These are phyloP conservation scores for Hiodon alosoides DNA, from an alignment of 2,113 vertebrate species.

Conservation along the genomic window DNA sequence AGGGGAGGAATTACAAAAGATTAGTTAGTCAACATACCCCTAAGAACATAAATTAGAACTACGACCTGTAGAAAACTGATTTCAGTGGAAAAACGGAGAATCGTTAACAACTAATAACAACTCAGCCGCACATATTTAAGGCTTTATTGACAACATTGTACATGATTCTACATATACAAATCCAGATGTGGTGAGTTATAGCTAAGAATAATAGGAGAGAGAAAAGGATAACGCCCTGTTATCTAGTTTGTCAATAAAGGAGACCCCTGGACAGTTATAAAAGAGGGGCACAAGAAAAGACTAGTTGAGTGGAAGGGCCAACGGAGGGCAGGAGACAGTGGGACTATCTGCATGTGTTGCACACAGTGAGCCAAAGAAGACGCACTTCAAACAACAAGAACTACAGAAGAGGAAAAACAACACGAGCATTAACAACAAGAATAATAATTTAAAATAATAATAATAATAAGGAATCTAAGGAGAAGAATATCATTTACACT, in stretches of 20 bases:
- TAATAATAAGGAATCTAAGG: neutral
- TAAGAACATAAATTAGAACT: slow-evolving; percentile 38
- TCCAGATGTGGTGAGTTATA: slow-evolving; percentile 12
- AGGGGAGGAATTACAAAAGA: slow-evolving; percentile 32
- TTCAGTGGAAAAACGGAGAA: neutral
- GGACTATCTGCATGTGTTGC: slow-evolving; percentile 6
- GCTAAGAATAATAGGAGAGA: slow-evolving; percentile 21
- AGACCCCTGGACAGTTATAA: slow-evolving; percentile 24
- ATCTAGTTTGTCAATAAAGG: slow-evolving; percentile 26
- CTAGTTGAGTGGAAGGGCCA: slow-evolving; percentile 16
- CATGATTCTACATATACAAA: neutral
- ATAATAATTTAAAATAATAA: neutral
- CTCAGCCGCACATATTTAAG: neutral
- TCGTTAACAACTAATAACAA: neutral
- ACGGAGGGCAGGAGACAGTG: neutral
- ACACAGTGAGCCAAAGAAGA: slow-evolving; percentile 14
- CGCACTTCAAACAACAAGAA: neutral
- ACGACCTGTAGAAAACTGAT: slow-evolving; percentile 8
- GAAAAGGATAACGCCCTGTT: slow-evolving; percentile 9
- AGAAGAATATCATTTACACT: neutral
- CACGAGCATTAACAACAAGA: neutral
- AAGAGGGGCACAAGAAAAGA: slow-evolving; percentile 14
- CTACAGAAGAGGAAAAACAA: neutral
- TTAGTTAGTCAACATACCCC: slow-evolving; percentile 47
- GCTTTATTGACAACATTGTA: neutral